Conservation (phyloP, 2,797 vertebrate species). For the Hybognathus amarus region DNA sequence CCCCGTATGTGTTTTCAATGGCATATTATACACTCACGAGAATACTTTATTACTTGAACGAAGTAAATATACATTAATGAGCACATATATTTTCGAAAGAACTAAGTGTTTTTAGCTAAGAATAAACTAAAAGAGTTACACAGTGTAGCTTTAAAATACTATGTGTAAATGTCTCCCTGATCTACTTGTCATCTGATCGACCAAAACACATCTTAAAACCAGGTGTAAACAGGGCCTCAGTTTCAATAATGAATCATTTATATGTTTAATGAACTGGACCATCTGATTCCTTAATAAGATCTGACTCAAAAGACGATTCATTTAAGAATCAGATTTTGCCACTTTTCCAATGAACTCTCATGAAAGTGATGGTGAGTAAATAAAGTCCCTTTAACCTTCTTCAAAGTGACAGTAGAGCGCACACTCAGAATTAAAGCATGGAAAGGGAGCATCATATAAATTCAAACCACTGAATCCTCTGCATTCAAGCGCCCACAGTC, state of each 20-base stretch:
- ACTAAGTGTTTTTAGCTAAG: too few species aligned
- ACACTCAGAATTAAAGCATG: not conserved
- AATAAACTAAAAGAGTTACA: too few species aligned
- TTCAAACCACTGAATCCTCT: not conserved
- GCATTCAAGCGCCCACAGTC: not conserved
- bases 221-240: too few species aligned
- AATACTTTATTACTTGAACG: too few species aligned
- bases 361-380: not conserved
- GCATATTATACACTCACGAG: too few species aligned
- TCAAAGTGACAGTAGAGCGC: slow-evolving; percentile 1
- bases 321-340: not conserved
- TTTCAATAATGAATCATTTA: not conserved
- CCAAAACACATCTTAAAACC: too few species aligned
- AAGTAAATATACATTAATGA: too few species aligned
- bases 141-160: too few species aligned
- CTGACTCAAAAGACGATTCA: not conserved
- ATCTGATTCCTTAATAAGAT: not conserved
- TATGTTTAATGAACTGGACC: not conserved
- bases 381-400: not conserved
- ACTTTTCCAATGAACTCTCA: not conserved
- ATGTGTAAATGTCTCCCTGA: too few species aligned
- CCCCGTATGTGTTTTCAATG: too few species aligned
- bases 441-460: not conserved
- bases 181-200: too few species aligned
- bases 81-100: too few species aligned